A percentile compares a stretch with the other conserved stretches of the same genome.
Evolutionary conservation across 2,113 vertebrate species (phyloP).

Genomic region (Tychaedon coryphoeus): DNA sequence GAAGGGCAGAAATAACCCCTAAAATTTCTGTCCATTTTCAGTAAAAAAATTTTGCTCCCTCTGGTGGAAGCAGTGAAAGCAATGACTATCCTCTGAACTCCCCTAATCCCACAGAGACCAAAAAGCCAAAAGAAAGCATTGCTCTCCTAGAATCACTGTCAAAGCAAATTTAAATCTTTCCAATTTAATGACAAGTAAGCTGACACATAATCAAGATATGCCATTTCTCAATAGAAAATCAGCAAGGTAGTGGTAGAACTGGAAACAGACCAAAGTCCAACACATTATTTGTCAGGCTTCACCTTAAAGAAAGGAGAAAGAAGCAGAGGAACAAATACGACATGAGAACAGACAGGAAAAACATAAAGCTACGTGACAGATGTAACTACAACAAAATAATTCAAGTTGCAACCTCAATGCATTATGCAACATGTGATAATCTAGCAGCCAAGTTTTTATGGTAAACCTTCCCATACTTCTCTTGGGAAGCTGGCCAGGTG

Average conservation of each 20-base stretch:
- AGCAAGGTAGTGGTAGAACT: neutral
- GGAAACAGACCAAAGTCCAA: neutral
- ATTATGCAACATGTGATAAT: neutral
- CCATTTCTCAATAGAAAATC: neutral
- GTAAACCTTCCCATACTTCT: neutral
- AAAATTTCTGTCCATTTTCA: neutral
- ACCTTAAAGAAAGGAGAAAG: neutral
- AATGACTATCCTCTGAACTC: neutral
- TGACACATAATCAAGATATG: neutral
- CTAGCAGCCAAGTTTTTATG: neutral
- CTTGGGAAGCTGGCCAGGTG: neutral
- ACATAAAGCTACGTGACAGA: neutral
- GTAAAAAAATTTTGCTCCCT: slow-evolving; percentile 25
- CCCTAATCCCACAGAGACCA: neutral
- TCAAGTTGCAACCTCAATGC: neutral
- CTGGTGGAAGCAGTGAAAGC: neutral
- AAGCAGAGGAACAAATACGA: neutral
- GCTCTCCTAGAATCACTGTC: neutral
- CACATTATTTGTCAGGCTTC: rapidly evolving
- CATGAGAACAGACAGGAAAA: neutral
- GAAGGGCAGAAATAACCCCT: neutral
- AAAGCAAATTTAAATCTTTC: neutral
- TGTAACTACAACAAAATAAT: neutral
- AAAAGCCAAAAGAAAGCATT: neutral
- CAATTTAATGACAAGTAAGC: neutral